Base-by-base conservation (phyloP, 2,113 vertebrate species). In the Kryptolebias marmoratus region DNA sequence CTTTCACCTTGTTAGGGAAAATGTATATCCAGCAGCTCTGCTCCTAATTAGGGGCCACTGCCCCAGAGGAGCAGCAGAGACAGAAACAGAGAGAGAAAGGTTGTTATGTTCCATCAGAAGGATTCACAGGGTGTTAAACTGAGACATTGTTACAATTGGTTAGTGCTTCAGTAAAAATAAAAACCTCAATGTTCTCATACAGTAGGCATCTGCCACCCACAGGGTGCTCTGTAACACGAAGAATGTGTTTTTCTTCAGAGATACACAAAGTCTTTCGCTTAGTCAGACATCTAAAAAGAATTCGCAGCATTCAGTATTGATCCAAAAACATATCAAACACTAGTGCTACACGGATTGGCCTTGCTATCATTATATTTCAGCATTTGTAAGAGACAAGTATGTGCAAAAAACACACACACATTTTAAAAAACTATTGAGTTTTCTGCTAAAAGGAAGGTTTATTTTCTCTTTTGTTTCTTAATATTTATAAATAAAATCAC, bases 31-130 rank as follows among this genome's bases (percentile, higher is more conserved):
- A 84, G 77, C 89, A 90, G 91, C 81, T 88, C 79, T 87, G 89
- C 88, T 87, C 90, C 92, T 93, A 93, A 94, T 94, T 90, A 93
- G 92, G 72, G 80, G 82, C 84, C 81, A 81, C 68, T 86, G 83
- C 66, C 86, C 89, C 88, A 80, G 83, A 86, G 81, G 88, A 91
- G 83, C 80, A 60, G 64, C 52, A 76, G 77, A 84, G 79, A 82
- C 82, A 79, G 81, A 91, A 83, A 83, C 88, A 70, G 59, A 78
- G 83, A 79, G 60, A 87, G 78, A 80, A 71, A 72, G 87, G 83
- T 85, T 89, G 85, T 90, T 91, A 87, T 88, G 87, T 91, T 89
- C 79, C 71, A 85, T 82, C 75, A 91, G 85, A 86, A 81, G 73
- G 87, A 90, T 88, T 87, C 87, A 85, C 84, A 79, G 56, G 49